These are phyloP conservation scores for Cepaea hortensis DNA, from an alignment of 2,888 invertebrate species.

Conservation along the genomic window DNA sequence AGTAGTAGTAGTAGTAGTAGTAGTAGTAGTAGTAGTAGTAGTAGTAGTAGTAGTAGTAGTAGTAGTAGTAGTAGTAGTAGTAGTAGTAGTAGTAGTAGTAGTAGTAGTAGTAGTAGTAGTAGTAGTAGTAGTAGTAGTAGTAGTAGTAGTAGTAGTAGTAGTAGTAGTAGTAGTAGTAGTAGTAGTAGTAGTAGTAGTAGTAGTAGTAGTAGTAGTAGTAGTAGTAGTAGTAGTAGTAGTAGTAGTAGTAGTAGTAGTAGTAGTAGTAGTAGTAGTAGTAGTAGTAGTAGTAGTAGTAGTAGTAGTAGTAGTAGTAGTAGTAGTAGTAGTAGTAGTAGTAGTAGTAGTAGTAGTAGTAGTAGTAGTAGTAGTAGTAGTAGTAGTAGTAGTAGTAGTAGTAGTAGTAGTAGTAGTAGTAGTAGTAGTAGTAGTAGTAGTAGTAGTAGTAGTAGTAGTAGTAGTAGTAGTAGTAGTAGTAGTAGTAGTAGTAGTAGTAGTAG, in stretches of 20 bases:
- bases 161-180: constrained; percentile 34
- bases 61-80: constrained; percentile 34
- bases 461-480: constrained; percentile 34
- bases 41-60: constrained; percentile 34
- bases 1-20: constrained; percentile 34
- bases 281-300: constrained; percentile 34
- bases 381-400: constrained; percentile 34
- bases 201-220: constrained; percentile 34
- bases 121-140: constrained; percentile 34
- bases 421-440: constrained; percentile 34
- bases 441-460: constrained; percentile 34
- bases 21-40: constrained; percentile 34
- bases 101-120: constrained; percentile 34
- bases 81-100: constrained; percentile 34
- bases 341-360: constrained; percentile 34
- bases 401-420: constrained; percentile 34
- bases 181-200: constrained; percentile 34
- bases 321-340: constrained; percentile 34
- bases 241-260: constrained; percentile 34
- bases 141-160: constrained; percentile 34
- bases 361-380: constrained; percentile 34
- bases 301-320: constrained; percentile 34
- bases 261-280: constrained; percentile 34
- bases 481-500: constrained; percentile 34
- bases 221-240: constrained; percentile 34